Evolutionary conservation across 2,113 vertebrate species (phyloP), one percentile per base, ranked within the genome.

Genomic region (Trachemys scripta): DNA sequence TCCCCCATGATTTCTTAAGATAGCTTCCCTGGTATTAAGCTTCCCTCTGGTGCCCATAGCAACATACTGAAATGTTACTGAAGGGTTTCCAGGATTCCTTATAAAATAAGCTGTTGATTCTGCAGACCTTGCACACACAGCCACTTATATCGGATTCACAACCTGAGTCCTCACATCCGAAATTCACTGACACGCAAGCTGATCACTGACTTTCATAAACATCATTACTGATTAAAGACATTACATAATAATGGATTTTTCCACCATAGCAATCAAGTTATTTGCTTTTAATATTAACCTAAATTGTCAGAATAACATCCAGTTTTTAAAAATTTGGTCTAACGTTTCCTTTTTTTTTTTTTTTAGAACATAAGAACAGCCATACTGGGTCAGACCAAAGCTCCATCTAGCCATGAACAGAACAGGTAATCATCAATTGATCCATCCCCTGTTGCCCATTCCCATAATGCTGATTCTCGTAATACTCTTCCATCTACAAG

Each of bases 41-140:
- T 92, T 85, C 95, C 96, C 94, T 97, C 93, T 97, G 97, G 97
- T 98, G 96, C 97, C 97, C 97, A 97, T 97, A 97, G 97, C 97
- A 98, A 98, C 98, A 92, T 94, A 96, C 93, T 93, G 95, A 97
- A 97, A 97, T 95, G 90, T 95, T 98, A 96, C 92, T 91, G 89
- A 90, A 97, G 95, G 92, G 80, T 95, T 95, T 95, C 87, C 92
- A 92, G 92, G 89, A 98, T 96, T 72, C 84, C 95, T 98, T 98
- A 95, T 93, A 95, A 97, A 97, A 95, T 92, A 93, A 98, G 95
- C 84, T 97, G 97, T 97, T 97, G 97, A 97, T 97, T 96, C 95
- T 95, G 96, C 96, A 97, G 87, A 96, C 96, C 95, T 95, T 98
- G 82, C 81, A 95, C 78, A 96, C 93, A 90, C 82, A 88, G 87